Base-by-base conservation (phyloP, 2,797 vertebrate species). In the Diplodus puntazzo region DNA sequence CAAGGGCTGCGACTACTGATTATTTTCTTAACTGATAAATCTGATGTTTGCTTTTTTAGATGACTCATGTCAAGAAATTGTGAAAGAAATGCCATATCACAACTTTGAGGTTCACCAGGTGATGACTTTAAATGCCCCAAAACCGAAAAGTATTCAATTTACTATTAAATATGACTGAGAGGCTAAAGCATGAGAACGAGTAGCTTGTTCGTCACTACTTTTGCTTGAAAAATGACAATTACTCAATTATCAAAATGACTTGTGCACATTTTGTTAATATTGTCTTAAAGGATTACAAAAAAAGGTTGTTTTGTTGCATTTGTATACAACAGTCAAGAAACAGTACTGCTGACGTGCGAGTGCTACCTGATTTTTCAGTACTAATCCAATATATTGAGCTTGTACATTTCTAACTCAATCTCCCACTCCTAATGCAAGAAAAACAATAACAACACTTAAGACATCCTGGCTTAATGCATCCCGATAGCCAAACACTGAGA, bases 381-480 rank as follows among this genome's bases (percentile, higher is more conserved):
- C 6, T 7, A 16, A 55, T 66, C 4, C 14, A 25, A 45, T 21
- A 57, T 59, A 77, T 45, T 74, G 59, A 77, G 66, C 62, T 0
- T 1, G 42, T 42, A 18, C 17, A 43, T 52, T 66, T 49, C 18
- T 30, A 63, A 75, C 30, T 21, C 25, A 30, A 53, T 53, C 12
- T 63, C 62, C 30, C 34, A 49, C 23, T 52, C n/a, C 25, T 21
- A 64, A 68, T 16, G 39, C 8, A 46, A 30, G 18, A 0, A 75
- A 83, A 83, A 76, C 50, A 27, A 42, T 16, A 62, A 75, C 39
- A 68, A 57, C 59, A 16, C 0, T 12, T 50, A 67, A 59, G 12
- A 39, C 27, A 21, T 48, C 48, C 4, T 42, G 23, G 3, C 20
- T 79, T 79, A 61, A 77, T 73, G 73, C 39, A 68, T 64, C 49